Percentiles rank a stretch among this genome's conserved stretches.
Conservation (phyloP, 2,888 invertebrate species). For the Antheraea yamamai region DNA sequence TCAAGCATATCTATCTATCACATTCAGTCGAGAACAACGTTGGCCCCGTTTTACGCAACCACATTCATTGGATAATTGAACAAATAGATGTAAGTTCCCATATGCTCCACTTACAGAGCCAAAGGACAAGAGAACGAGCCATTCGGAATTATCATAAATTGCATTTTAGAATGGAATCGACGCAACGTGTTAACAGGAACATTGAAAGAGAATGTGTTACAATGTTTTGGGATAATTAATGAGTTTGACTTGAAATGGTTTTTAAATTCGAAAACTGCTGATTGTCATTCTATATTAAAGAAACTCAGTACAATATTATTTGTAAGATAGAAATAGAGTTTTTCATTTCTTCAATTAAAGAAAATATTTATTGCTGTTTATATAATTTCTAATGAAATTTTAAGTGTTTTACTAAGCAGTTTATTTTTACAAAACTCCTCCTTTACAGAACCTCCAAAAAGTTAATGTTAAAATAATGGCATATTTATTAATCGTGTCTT, state of each 20-base stretch:
- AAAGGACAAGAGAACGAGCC: conserved; percentile 49
- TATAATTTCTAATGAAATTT: too few relatives aligned
- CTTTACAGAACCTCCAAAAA: too few relatives aligned
- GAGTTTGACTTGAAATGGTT: background rate
- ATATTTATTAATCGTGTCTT: background rate
- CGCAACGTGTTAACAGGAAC: background rate
- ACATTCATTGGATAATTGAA: conserved; percentile 47
- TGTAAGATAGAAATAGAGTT: too few relatives aligned
- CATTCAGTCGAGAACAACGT: conserved; percentile 1
- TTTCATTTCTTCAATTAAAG: too few relatives aligned
- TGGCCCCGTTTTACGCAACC: conserved; percentile 7
- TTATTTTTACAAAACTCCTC: too few relatives aligned
- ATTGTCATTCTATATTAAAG: background rate
- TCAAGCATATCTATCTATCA: conserved; percentile 5
- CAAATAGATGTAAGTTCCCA: conserved; percentile 39
- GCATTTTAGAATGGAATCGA: conserved; percentile 4
- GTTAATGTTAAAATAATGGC: background rate
- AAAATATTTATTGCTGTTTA: too few relatives aligned
- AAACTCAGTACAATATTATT: too few relatives aligned
- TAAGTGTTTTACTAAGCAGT: too few relatives aligned
- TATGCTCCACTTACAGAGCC: conserved; percentile 42
- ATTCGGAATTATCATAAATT: conserved; percentile 13
- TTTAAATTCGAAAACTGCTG: background rate
- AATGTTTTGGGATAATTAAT: background rate
- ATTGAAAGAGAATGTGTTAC: conserved; percentile 11